phyloP scores from a whole-genome alignment of 1,140 invertebrate species.

The Musca vetustissima region DNA sequence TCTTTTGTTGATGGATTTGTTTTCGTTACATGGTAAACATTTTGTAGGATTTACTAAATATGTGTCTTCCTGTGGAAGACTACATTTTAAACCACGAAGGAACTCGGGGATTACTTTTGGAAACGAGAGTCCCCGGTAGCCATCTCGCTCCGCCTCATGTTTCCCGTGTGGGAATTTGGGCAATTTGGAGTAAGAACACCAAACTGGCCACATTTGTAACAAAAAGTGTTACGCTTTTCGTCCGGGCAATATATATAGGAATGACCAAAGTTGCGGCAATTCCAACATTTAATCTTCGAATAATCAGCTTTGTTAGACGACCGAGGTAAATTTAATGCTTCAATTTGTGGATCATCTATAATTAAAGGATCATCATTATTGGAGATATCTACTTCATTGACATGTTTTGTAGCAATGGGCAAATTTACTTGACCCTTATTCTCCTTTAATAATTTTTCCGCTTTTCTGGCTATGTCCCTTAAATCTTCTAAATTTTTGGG shows the following conservation, averaged over 20 bases:
- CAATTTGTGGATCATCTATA: neutral
- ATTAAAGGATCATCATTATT: neutral
- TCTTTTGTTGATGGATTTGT: neutral
- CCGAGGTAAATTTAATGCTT: neutral
- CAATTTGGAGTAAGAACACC: neutral
- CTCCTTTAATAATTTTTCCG: neutral
- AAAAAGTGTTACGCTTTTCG: neutral
- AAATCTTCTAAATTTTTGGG: neutral
- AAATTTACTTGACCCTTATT: neutral
- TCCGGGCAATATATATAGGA: neutral
- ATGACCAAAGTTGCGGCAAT: neutral
- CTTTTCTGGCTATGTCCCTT: neutral
- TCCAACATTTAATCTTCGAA: slow-evolving; percentile 1
- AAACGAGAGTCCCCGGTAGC: neutral
- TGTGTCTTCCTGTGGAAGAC: neutral
- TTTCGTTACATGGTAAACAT: neutral
- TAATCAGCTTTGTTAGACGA: neutral
- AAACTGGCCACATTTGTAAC: neutral
- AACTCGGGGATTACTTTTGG: neutral
- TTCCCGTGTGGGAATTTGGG: neutral
- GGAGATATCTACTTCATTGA: neutral
- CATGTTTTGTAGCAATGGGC: neutral
- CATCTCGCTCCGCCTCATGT: neutral
- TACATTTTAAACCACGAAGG: neutral
- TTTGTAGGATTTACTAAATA: too few relatives aligned